Percentiles rank a stretch among this genome's conserved stretches.
Conservation (phyloP, 2,797 vertebrate genomes). For the Acrossocheilus fasciatus region DNA sequence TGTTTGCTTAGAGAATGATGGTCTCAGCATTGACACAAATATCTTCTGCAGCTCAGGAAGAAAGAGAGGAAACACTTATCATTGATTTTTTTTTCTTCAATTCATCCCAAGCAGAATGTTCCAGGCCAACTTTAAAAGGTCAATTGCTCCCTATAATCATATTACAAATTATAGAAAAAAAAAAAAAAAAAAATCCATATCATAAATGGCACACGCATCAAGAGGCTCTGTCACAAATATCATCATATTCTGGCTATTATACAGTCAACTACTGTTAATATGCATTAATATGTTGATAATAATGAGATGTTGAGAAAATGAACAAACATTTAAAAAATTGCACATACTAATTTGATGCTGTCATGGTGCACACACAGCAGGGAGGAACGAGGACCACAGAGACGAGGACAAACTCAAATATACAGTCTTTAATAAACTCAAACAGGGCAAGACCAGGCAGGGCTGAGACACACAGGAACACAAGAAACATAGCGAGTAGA, state of each 20-base stretch:
- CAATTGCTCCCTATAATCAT: neutral
- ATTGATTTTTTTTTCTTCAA: conserved; percentile 8
- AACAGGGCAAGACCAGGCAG: too few species aligned
- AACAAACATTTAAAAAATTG: too few species aligned
- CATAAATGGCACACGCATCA: neutral
- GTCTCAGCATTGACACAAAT: neutral
- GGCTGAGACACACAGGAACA: too few species aligned
- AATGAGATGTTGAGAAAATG: too few species aligned
- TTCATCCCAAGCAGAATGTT: conserved; percentile 5
- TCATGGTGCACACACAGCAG: too few species aligned
- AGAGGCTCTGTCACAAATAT: neutral
- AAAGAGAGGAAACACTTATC: conserved; percentile 12
- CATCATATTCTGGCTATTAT: neutral
- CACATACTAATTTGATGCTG: too few species aligned
- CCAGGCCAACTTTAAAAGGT: conserved; percentile 16
- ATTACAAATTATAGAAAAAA: conserved; percentile 6
- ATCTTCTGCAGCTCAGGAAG: neutral
- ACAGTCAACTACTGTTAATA: neutral
- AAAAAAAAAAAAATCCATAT: neutral
- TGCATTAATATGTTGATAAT: neutral
- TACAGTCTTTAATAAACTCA: too few species aligned
- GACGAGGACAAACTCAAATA: too few species aligned
- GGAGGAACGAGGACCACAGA: too few species aligned
- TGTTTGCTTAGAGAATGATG: neutral
- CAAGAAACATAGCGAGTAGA: too few species aligned